Conservation (phyloP, 2,888 invertebrate species). For the Drosophila greeni region DNA sequence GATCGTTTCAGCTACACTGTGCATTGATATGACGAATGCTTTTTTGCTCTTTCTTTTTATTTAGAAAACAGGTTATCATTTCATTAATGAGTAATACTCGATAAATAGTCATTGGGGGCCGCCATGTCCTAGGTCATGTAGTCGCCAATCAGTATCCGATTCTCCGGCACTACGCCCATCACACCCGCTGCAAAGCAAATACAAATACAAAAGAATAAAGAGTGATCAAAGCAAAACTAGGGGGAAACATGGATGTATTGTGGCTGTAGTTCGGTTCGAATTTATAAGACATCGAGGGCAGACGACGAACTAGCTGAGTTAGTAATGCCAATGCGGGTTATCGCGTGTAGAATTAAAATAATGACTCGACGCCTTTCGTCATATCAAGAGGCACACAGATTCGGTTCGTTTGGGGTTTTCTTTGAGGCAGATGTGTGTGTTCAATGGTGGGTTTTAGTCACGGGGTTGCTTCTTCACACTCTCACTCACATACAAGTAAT, state of each 20-base stretch:
- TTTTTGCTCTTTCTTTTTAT: slow-evolving; percentile 10
- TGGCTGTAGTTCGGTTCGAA: slow-evolving; percentile 16
- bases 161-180: slow-evolving; percentile 84
- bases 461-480: slow-evolving; percentile 41
- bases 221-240: slow-evolving; percentile 28
- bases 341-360: not conserved
- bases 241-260: slow-evolving; percentile 16
- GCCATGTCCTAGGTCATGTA: slow-evolving; percentile 78
- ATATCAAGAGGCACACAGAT: slow-evolving; percentile 69
- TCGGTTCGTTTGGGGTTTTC: slow-evolving; percentile 1
- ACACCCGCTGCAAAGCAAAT: slow-evolving; percentile 74
- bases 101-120: slow-evolving; percentile 25
- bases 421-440: not conserved
- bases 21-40: slow-evolving; percentile 69
- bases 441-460: slow-evolving; percentile 31
- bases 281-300: slow-evolving; percentile 14
- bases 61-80: slow-evolving; percentile 29
- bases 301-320: slow-evolving; percentile 28
- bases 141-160: slow-evolving; percentile 83
- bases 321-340: slow-evolving; percentile 43
- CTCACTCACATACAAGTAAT: slow-evolving; percentile 48
- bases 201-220: slow-evolving; percentile 48
- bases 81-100: slow-evolving; percentile 54
- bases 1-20: slow-evolving; percentile 40
- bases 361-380: slow-evolving; percentile 50